Evolutionary conservation across 2,888 invertebrate genomes (phyloP).

Genomic region (Tipula confusa): DNA sequence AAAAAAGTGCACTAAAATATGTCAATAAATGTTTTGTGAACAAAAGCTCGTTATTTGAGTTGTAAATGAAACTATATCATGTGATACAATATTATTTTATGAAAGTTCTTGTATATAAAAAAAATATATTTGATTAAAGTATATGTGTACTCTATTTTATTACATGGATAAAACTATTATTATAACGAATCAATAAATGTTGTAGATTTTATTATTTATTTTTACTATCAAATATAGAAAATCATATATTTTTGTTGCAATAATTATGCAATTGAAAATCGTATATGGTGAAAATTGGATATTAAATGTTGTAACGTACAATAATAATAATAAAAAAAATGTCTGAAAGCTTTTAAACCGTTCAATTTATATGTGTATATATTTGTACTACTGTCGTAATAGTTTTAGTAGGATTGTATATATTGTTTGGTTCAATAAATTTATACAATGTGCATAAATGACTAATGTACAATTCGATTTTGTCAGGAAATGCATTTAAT

Average conservation of each 20-base stretch:
- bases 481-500: conserved; percentile 8
- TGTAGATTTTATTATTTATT: neutral
- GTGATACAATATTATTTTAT: neutral
- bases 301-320: neutral
- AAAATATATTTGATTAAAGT: neutral
- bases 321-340: neutral
- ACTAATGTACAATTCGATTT: neutral
- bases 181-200: neutral
- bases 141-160: neutral
- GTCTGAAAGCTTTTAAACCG: conserved; percentile 5
- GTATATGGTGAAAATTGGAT: conserved; percentile 12
- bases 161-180: too few relatives aligned
- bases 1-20: neutral
- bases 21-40: neutral
- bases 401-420: neutral
- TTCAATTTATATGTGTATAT: neutral
- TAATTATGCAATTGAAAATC: conserved; percentile 6
- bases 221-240: neutral
- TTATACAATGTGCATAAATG: neutral
- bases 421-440: neutral
- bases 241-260: neutral
- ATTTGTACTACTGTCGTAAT: too few relatives aligned
- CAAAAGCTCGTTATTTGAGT: neutral
- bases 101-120: neutral
- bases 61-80: neutral